Base-by-base conservation (phyloP, 1,140 invertebrate species). In the Cheumatopsyche charites region DNA sequence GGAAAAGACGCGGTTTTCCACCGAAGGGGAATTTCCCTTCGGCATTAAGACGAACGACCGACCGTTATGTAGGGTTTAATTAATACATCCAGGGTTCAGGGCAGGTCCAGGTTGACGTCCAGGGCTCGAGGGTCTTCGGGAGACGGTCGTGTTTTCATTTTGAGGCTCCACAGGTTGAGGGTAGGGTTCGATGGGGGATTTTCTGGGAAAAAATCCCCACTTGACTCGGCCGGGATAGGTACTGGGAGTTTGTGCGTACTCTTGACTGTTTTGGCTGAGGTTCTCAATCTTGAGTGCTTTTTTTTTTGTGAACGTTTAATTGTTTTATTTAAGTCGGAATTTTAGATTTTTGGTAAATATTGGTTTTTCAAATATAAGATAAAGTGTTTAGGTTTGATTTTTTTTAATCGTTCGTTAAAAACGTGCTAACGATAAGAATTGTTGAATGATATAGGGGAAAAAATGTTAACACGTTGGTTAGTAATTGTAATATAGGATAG, bases 101-200 rank as follows among this genome's bases (percentile, higher is more conserved):
- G 47, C 45, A n/a, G 29, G 29, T 9, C 29, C 9, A 36, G 29
- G 29, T 4, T 13, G n/a, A n/a, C n/a, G n/a, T n/a, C n/a, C n/a
- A 52, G 47, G 15, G 47, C 47, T 17, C n/a, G 47, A 45, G 13
- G 12, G 17, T 12, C 17, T 4, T 12, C 43, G 43, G 43, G 43
- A 15, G 17, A 45, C 12, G 43, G 43, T 2, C 11, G 2, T 12
- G 2, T 36, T 62, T 21, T 13, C 25, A 26, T 62, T 62, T 62
- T 62, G 61, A 19, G 15, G 62, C 62, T 65, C 62, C 41, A 65
- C 62, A 65, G 62, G 62, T 65, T 26, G 25, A 21, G n/a, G 1
- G 26, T 3, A 17, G 61, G 4, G n/a, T 4, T 36, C 29, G 29
- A 3, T 36, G 29, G n/a, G n/a, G n/a, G n/a, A n/a, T n/a, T n/a